Evolutionary conservation across 53 echinoderm and acorn worm genomes (phyloP), one percentile per base, ranked within the genome.

Genomic region (Zoroaster sp.): DNA sequence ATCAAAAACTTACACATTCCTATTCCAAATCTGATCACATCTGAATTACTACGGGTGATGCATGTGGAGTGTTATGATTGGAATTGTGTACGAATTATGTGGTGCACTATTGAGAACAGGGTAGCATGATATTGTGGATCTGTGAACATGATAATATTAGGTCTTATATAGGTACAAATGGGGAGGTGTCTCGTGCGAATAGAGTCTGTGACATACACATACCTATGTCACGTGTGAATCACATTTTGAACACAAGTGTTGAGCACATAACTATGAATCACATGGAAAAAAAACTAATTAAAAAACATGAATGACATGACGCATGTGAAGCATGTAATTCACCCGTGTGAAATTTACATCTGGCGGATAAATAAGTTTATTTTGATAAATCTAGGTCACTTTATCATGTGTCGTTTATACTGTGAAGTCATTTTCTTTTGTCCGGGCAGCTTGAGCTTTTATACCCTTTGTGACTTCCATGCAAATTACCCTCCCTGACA

Each of bases 341-440:
- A 59, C 63, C 10, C 63, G 11, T 59, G 63, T 59, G 28, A 59
- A 21, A 28, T 21, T 9, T 8, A 59, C 30, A 25, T n/a, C n/a
- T 59, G 25, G 63, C 25, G 63, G 63, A 59, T 59, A 25, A 59
- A 21, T 59, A 0, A 28, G 4, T 4, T 21, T 59, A 23, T 55
- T 7, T 55, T 21, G 23, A 55, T 23, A 28, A 25, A 25, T 59
- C 10, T 28, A 25, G 63, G 63, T 59, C 63, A 59, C 63, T 21
- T 59, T 25, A 25, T 76, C 34, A 17, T 30, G 76, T 76, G 76
- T 76, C n/a, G 52, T 47, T 47, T 76, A 49, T 69, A 69, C 69
- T 33, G 47, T 76, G 76, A 15, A 76, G 47, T 17, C 18, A 18
- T 31, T 31, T 25, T 34, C 51, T 69, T 15, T 17, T 47, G 51